Evolutionary conservation across 2,888 invertebrate genomes (phyloP).

Genomic region (Drosophila sordidula): DNA sequence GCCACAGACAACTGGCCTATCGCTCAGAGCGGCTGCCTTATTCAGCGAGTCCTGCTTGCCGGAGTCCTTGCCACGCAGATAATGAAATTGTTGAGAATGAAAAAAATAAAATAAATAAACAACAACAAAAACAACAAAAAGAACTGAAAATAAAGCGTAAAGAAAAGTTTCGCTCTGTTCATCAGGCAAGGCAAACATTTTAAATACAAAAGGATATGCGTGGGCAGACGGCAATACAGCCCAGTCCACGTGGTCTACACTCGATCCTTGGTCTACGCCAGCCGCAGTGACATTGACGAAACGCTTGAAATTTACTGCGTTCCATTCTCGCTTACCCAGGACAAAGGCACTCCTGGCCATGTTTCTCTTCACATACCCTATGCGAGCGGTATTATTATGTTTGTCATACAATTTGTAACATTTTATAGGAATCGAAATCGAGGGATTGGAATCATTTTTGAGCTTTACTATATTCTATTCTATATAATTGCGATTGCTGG

Average conservation of each 20-base stretch:
- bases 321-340: conserved; percentile 14
- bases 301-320: conserved; percentile 76
- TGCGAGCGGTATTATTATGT: background rate
- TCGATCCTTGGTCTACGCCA: conserved; percentile 37
- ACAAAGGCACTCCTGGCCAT: conserved; percentile 34
- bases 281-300: conserved; percentile 77
- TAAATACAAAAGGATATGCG: conserved; percentile 82
- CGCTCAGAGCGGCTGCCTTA: conserved; percentile 36
- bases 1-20: conserved; percentile 54
- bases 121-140: conserved; percentile 12
- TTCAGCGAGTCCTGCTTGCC: conserved; percentile 21
- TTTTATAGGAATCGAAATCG: no score
- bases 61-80: conserved; percentile 57
- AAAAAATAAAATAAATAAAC: background rate
- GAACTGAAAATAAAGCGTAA: conserved; percentile 6
- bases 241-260: conserved; percentile 3
- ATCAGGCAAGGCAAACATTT: conserved; percentile 74
- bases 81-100: conserved; percentile 74
- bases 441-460: no score
- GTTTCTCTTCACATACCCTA: conserved; percentile 17
- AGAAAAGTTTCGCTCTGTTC: conserved; percentile 60
- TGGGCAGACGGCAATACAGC: conserved; percentile 55
- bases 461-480: no score
- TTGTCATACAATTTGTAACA: background rate
- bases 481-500: no score